A percentile compares a stretch with the other conserved stretches of the same genome.
Conservation (phyloP, 2,888 invertebrate genomes). For the Limnephilus auricula region DNA sequence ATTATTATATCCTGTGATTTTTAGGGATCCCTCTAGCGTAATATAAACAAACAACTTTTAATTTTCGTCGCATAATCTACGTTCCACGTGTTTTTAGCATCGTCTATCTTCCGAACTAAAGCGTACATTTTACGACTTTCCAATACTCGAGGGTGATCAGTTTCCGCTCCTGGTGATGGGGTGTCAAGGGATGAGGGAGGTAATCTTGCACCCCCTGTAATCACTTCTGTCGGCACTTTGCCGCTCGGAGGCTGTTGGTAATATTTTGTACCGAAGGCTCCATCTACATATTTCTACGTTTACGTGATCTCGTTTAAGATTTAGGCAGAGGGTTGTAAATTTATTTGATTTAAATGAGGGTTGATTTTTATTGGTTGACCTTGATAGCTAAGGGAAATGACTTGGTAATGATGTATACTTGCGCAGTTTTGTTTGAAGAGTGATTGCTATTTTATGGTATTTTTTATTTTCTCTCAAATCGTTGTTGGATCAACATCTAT, state of each 20-base stretch:
- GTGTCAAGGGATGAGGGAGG: background rate
- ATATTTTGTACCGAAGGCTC: background rate
- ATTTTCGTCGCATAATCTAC: background rate
- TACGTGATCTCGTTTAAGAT: background rate
- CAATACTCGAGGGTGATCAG: background rate
- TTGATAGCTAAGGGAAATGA: background rate
- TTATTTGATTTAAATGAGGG: background rate
- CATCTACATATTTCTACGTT: background rate
- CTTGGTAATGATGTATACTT: background rate
- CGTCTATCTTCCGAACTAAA: background rate
- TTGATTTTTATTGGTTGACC: background rate
- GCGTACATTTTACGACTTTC: background rate
- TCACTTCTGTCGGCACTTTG: conserved; percentile 27
- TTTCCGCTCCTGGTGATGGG: background rate
- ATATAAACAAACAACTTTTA: background rate
- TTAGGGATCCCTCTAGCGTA: no score
- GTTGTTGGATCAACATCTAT: background rate
- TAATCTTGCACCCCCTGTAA: conserved; percentile 2
- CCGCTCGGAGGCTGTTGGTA: background rate
- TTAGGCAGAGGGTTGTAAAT: background rate
- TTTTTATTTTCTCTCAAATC: background rate
- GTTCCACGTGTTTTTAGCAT: background rate
- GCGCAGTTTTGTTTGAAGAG: background rate
- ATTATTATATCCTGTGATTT: no score
- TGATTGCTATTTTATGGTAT: background rate